Evolutionary conservation across 2,888 invertebrate species (phyloP), one percentile per base, ranked within the genome.

Genomic region (Troides aeacus): DNA sequence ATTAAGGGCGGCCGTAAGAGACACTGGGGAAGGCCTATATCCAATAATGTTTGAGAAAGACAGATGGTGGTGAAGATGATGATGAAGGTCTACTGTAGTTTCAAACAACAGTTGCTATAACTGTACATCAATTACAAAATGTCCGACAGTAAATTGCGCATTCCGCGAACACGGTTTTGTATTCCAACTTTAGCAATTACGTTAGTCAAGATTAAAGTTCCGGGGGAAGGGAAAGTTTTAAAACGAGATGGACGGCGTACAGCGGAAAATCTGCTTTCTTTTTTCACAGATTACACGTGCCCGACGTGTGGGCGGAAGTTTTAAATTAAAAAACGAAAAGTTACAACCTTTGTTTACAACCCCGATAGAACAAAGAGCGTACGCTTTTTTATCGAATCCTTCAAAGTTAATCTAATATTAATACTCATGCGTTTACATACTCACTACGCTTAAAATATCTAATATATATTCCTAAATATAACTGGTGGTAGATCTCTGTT

Each of bases 141-240:
- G 86, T 79, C 85, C 81, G 86, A 86, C 85, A 81, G 80, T 89
- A 88, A 89, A 89, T 88, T 84, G 87, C 78, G 78, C 81, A 83
- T 81, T 81, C 81, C 83, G 84, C 81, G 84, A 89, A 88, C 89
- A 87, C 86, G 88, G 87, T 87, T 87, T 87, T 86, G 89, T 89
- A 85, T 88, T 83, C 85, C 74, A 90, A 90, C 90, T 90, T 90
- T 84, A 78, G 90, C 90, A 90, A 90, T 90, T 90, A 90, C 89
- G 87, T 87, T 87, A 87, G 87, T 85, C 86, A 83, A 88, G 89
- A 89, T 89, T 89, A 86, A 90, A 90, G 90, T 88, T 86, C 79
- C 82, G 84, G 80, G 82, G 82, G 30, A 4, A 30, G 18, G 79
- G 78, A 76, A 89, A 90, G 84, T 90, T 89, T 84, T 87, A 86